Evolutionary conservation across 2,888 invertebrate species (phyloP).

Genomic region (Odontocolon sp.): DNA sequence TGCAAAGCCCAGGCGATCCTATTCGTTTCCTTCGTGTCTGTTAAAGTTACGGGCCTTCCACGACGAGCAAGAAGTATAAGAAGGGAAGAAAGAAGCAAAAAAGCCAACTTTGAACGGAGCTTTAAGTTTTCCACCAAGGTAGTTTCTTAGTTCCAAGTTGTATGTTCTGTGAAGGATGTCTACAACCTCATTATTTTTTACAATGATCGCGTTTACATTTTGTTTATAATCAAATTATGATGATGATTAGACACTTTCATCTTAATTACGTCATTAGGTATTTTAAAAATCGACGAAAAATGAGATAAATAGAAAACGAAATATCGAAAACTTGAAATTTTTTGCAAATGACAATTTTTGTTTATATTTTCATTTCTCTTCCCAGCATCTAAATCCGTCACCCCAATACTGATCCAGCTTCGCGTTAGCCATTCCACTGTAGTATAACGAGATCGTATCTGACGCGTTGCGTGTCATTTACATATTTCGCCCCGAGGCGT

Average conservation of each 20-base stretch:
- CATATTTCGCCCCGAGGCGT: slow-evolving; percentile 75
- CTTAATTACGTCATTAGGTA: too few relatives aligned
- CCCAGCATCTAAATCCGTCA: too few relatives aligned
- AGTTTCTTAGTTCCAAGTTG: slow-evolving; percentile 47
- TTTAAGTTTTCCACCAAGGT: slow-evolving; percentile 51
- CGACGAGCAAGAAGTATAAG: slow-evolving; percentile 27
- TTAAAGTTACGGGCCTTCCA: slow-evolving; percentile 47
- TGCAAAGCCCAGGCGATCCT: slow-evolving; percentile 51
- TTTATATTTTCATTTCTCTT: too few relatives aligned
- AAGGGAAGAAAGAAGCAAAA: slow-evolving; percentile 20
- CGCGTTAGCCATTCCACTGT: slow-evolving; percentile 53
- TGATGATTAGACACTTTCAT: too few relatives aligned
- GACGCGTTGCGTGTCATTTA: slow-evolving; percentile 75
- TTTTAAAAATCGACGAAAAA: too few relatives aligned
- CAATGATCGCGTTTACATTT: too few relatives aligned
- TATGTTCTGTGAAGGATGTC: too few relatives aligned
- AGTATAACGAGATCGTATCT: slow-evolving; percentile 74
- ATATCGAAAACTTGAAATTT: background rate
- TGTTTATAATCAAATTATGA: too few relatives aligned
- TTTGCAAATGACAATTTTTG: background rate
- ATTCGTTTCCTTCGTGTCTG: slow-evolving; percentile 35
- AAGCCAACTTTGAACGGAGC: slow-evolving; percentile 26
- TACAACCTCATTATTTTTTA: too few relatives aligned
- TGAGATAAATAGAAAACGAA: background rate
- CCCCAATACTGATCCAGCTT: background rate